These are phyloP conservation scores for Lordiphosa mommai DNA, from an alignment of 1,140 invertebrate genomes.

Conservation along the genomic window DNA sequence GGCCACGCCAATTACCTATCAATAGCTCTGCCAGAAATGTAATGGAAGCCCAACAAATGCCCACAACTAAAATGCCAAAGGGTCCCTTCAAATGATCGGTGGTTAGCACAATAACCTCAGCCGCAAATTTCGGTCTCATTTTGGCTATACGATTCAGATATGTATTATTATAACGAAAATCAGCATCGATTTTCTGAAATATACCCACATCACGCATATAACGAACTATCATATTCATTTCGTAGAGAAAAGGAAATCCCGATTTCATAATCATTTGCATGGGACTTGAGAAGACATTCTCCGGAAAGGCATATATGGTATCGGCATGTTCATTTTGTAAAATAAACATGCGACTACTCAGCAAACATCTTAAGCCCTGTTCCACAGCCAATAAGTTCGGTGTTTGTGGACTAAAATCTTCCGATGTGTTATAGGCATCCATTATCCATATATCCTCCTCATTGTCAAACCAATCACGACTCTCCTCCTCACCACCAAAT, in stretches of 20 bases:
- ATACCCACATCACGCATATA: slow-evolving; percentile 80
- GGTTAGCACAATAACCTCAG: slow-evolving; percentile 76
- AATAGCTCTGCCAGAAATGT: slow-evolving; percentile 48
- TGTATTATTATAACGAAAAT: slow-evolving; percentile 70
- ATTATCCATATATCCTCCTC: slow-evolving; percentile 80
- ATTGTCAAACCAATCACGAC: slow-evolving; percentile 81
- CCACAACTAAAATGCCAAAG: slow-evolving; percentile 79
- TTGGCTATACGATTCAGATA: slow-evolving; percentile 66
- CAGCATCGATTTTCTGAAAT: slow-evolving; percentile 62
- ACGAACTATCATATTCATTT: slow-evolving; percentile 79
- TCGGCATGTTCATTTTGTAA: slow-evolving; percentile 62
- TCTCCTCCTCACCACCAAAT: slow-evolving; percentile 80
- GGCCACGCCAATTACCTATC: neutral
- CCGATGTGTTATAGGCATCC: slow-evolving; percentile 75
- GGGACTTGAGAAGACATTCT: slow-evolving; percentile 80
- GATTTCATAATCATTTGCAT: slow-evolving; percentile 80
- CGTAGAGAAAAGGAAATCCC: slow-evolving; percentile 81
- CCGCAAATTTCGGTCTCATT: slow-evolving; percentile 55
- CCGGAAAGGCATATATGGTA: slow-evolving; percentile 74
- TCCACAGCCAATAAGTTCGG: slow-evolving; percentile 75
- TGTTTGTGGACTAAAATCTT: slow-evolving; percentile 73
- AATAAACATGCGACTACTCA: slow-evolving; percentile 69
- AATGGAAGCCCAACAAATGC: slow-evolving; percentile 43
- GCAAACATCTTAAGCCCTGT: slow-evolving; percentile 69
- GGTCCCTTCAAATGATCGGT: slow-evolving; percentile 80